These are phyloP conservation scores for Nomada hirtipes DNA, from an alignment of 2,888 invertebrate species.

Conservation along the genomic window DNA sequence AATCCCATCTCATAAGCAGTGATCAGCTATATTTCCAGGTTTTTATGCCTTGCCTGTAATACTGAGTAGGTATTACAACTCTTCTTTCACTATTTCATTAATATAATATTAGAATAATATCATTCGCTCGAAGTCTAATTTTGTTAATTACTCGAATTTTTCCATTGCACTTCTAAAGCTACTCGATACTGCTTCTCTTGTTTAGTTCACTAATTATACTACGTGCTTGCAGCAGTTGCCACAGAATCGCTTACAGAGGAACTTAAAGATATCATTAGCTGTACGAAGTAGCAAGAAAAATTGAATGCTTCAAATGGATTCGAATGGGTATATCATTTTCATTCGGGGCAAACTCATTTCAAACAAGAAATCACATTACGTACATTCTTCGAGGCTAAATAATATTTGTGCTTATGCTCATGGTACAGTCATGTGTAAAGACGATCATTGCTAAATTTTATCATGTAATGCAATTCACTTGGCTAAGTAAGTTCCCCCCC, in stretches of 20 bases:
- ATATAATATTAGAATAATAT: neutral
- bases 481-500: constrained; percentile 73
- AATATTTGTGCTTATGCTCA: constrained; percentile 19
- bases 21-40: constrained; percentile 78
- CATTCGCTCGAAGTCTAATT: neutral
- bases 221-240: constrained; percentile 27
- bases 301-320: constrained; percentile 12
- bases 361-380: neutral
- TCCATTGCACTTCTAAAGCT: constrained; percentile 29
- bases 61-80: constrained; percentile 72
- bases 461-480: constrained; percentile 66
- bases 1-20: constrained; percentile 57
- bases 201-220: constrained; percentile 20
- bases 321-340: neutral
- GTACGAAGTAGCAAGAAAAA: neutral
- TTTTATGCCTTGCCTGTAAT: constrained; percentile 77
- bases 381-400: neutral
- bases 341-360: neutral
- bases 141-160: constrained; percentile 6
- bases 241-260: constrained; percentile 1
- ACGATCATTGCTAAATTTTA: constrained; percentile 32
- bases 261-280: neutral
- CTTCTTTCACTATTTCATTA: constrained; percentile 34
- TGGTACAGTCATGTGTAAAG: constrained; percentile 13
- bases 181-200: constrained; percentile 33